Base-by-base conservation (phyloP, 2,888 invertebrate genomes). In the Mactromeris polynyma region DNA sequence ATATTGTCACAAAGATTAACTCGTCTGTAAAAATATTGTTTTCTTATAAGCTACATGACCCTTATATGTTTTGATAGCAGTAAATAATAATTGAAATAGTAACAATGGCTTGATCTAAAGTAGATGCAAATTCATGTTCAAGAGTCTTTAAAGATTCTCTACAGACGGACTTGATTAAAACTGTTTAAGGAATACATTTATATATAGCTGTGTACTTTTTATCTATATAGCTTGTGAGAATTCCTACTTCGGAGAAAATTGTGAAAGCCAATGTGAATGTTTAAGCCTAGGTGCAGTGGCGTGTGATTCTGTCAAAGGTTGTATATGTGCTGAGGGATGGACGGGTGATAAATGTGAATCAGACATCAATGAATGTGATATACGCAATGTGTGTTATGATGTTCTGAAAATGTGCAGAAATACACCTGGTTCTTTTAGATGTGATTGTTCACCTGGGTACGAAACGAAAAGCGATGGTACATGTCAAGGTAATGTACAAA, bases 331-430 rank as follows among this genome's bases (percentile, higher is more conserved):
- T n/a, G 26, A 51, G 4, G 85, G 85, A 2, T 85, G 85, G 85
- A 19, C n/a, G n/a, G 85, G 85, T 21, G 79, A 79, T 40, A 42
- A 69, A 42, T 83, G 83, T 31, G 73, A 83, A 42, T 40, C 26
- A 40, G 83, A 83, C 83, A 36, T 85, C 3, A 38, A 85, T 73
- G 85, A 85, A 77, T 85, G 85, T 73, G 64, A 46, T 14, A 14
- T 0, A 0, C 64, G 33, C 0, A 87, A 82, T 40, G 77, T 85
- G 7, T 93, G 93, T 79, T 77, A 78, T 19, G 89, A 92, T 46
- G 86, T 80, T 14, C 33, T 77, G n/a, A 86, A 73, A 36, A 21
- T 46, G 21, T 83, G 83, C 31, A 21, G 42, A 17, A 77, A 77
- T 46, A 51, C 9, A 19, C 73, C 77, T 77, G 83, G 83, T 31